Percentiles rank a stretch among this genome's conserved stretches.
Evolutionary conservation across 2,888 invertebrate genomes (phyloP).

Genomic region (Tetragonula carbonaria): DNA sequence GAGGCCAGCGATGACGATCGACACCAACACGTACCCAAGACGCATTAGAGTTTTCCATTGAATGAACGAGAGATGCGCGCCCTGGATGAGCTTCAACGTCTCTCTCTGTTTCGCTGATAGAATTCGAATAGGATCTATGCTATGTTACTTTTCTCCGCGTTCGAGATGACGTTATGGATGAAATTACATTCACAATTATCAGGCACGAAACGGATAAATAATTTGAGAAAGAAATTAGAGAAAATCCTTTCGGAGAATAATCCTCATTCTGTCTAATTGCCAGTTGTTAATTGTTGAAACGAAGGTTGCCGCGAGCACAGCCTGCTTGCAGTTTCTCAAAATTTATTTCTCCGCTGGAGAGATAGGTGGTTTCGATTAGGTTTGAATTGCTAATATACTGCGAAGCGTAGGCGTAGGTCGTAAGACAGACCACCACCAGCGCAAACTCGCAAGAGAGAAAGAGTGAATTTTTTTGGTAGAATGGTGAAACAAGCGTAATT

Average conservation of each 20-base stretch:
- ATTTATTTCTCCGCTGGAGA: neutral
- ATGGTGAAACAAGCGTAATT: neutral
- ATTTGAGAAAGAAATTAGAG: no score
- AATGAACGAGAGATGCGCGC: slow-evolving; percentile 10
- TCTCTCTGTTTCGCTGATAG: neutral
- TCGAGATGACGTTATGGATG: neutral
- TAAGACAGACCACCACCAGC: no score
- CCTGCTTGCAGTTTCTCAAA: slow-evolving; percentile 2
- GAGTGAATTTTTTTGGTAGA: no score
- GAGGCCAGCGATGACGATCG: slow-evolving; percentile 86
- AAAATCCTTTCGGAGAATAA: neutral
- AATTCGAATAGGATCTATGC: neutral
- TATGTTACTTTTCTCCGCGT: neutral
- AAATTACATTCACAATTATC: slow-evolving; percentile 10
- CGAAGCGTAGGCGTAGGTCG: neutral
- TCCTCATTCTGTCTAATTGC: neutral
- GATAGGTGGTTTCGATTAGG: neutral
- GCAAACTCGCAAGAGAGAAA: neutral
- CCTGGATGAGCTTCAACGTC: slow-evolving; percentile 7
- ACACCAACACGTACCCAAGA: slow-evolving; percentile 62
- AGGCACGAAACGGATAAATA: slow-evolving; percentile 16
- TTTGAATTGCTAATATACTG: slow-evolving; percentile 9
- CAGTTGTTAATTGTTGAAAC: slow-evolving; percentile 13
- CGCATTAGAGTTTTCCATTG: slow-evolving; percentile 51
- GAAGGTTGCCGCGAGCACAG: neutral